Percentiles rank a stretch among this genome's conserved stretches.
Evolutionary conservation across 2,113 vertebrate genomes (phyloP).

Genomic region (Tricholaema leucomelas): DNA sequence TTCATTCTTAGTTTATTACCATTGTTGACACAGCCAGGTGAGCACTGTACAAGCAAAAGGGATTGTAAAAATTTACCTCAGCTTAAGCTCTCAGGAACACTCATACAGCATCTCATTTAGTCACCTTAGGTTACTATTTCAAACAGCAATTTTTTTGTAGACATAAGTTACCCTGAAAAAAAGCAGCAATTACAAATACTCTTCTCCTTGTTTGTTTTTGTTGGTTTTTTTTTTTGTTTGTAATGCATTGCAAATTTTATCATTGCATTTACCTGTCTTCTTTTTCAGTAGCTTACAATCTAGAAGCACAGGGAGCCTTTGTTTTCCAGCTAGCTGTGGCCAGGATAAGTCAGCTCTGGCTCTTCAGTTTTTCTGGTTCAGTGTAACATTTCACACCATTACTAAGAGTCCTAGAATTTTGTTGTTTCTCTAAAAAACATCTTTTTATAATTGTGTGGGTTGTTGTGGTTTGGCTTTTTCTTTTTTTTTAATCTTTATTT

Average conservation of each 20-base stretch:
- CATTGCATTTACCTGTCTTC: constrained; percentile 60
- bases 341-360: constrained; percentile 68
- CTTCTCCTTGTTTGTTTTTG: constrained; percentile 45
- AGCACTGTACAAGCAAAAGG: constrained; percentile 78
- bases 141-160: constrained; percentile 73
- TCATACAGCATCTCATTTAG: constrained; percentile 63
- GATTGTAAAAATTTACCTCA: constrained; percentile 70
- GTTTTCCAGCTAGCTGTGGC: constrained; percentile 73
- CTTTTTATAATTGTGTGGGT: not conserved
- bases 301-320: constrained; percentile 77
- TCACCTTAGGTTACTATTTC: constrained; percentile 78
- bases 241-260: constrained; percentile 56
- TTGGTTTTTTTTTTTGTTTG: not conserved
- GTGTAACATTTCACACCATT: constrained; percentile 70
- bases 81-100: constrained; percentile 75
- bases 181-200: constrained; percentile 84
- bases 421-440: not conserved
- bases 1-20: constrained; percentile 76
- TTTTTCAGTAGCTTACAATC: constrained; percentile 74
- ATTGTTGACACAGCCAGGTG: constrained; percentile 77
- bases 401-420: constrained; percentile 54
- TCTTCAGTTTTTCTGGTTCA: constrained; percentile 77
- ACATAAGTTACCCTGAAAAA: constrained; percentile 84
- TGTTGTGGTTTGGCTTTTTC: not conserved
- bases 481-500: not conserved